Evolutionary conservation across 1,140 invertebrate species (phyloP).

Genomic region (Meloidogyne exigua): DNA sequence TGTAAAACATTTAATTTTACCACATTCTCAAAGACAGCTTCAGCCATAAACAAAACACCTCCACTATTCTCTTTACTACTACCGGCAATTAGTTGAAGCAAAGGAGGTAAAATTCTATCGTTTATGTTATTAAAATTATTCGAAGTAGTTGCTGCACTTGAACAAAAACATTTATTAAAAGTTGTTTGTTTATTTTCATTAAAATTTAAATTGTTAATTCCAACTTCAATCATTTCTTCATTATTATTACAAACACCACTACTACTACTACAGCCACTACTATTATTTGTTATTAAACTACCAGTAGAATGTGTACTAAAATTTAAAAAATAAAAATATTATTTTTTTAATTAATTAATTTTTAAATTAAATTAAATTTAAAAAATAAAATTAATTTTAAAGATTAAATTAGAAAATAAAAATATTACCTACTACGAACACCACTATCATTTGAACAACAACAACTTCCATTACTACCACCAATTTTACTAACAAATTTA

Average conservation of each 20-base stretch:
- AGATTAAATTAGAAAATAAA: no score
- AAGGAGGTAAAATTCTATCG: background rate
- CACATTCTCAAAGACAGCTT: background rate
- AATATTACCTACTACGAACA: constrained; percentile 17
- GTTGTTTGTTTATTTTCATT: background rate
- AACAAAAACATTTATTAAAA: background rate
- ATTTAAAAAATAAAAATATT: background rate
- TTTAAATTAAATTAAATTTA: background rate
- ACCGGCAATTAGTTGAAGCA: background rate
- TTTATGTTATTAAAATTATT: background rate
- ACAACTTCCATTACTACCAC: constrained; percentile 1
- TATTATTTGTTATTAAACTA: constrained; percentile 14
- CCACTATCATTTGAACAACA: constrained; percentile 26
- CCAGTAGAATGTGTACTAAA: constrained; percentile 23
- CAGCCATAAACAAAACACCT: background rate
- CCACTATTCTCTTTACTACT: background rate
- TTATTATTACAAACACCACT: background rate
- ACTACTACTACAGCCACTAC: background rate
- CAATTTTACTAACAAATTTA: background rate
- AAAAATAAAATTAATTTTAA: background rate
- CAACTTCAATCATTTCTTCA: no score
- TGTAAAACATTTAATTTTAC: background rate
- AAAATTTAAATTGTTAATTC: no score
- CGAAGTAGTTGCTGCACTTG: background rate
- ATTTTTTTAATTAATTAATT: background rate